phyloP scores from a whole-genome alignment of 64 coral and sea anemone species.

The Pocillopora damicornis region DNA sequence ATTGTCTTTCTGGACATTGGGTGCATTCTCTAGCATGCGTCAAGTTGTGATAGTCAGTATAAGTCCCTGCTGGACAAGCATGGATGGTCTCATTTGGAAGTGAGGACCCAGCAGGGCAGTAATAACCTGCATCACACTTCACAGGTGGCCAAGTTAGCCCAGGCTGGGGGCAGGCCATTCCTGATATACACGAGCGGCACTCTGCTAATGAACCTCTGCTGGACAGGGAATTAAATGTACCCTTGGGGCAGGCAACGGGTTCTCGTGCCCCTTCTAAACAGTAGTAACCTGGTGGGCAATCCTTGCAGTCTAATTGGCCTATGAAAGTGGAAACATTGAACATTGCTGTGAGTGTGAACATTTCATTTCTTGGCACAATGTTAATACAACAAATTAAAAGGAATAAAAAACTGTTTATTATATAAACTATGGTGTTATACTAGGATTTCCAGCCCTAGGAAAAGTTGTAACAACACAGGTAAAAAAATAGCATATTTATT shows the following conservation, averaged over 20 bases:
- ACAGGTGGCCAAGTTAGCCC: constrained; percentile 75
- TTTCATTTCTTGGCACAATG: not conserved
- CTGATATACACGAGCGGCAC: constrained; percentile 76
- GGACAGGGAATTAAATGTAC: constrained; percentile 53
- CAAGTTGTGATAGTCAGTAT: constrained; percentile 90
- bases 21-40: constrained; percentile 88
- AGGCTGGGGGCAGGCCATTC: constrained; percentile 86
- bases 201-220: constrained; percentile 23
- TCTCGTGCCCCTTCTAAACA: constrained; percentile 31
- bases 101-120: constrained; percentile 74
- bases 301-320: constrained; percentile 73
- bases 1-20: constrained; percentile 80
- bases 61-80: constrained; percentile 86
- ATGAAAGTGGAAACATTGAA: not conserved
- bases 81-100: constrained; percentile 78
- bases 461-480: no score
- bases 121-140: constrained; percentile 81
- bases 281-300: constrained; percentile 68
- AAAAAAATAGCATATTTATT: no score
- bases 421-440: no score
- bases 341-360: not conserved
- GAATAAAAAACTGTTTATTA: not conserved
- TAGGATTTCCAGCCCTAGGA: no score
- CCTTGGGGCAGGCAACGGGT: constrained; percentile 71
- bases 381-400: not conserved